Evolutionary conservation across 2,113 vertebrate species (phyloP).

Genomic region (Okapia johnstoni): DNA sequence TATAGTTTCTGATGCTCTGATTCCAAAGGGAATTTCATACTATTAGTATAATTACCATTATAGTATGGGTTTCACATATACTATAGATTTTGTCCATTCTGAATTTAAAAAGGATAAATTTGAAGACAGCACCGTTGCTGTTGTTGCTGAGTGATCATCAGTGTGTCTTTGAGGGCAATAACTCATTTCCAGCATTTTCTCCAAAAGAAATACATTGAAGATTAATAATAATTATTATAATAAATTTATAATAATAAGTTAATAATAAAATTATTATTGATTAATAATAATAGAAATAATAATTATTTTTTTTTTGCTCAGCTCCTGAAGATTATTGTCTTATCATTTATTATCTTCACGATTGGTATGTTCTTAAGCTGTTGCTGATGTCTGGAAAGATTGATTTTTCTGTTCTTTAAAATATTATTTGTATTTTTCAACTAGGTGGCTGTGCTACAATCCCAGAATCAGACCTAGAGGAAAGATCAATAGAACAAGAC

Average conservation of each 20-base stretch:
- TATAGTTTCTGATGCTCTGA: constrained; percentile 7
- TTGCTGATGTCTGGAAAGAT: background rate
- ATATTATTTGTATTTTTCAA: constrained; percentile 18
- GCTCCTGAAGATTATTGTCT: constrained; percentile 14
- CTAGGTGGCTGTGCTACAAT: constrained; percentile 88
- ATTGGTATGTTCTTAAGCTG: background rate
- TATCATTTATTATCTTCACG: constrained; percentile 45
- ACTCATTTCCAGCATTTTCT: background rate
- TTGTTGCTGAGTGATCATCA: background rate
- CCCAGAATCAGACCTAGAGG: constrained; percentile 86
- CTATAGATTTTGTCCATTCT: constrained; percentile 44
- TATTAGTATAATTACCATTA: background rate
- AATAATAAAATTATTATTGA: too few species aligned
- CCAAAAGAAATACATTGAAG: background rate
- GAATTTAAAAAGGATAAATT: constrained; percentile 12
- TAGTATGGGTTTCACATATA: background rate
- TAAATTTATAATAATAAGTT: too few species aligned
- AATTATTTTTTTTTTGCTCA: background rate
- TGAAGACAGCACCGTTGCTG: background rate
- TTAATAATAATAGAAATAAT: too few species aligned
- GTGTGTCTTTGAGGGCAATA: background rate
- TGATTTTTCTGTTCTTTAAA: background rate
- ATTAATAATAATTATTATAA: background rate
- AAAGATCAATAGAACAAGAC: constrained; percentile 76
- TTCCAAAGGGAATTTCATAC: background rate